Evolutionary conservation across 2,797 vertebrate species (phyloP).

Genomic region (Neosilurus mollespiculum): DNA sequence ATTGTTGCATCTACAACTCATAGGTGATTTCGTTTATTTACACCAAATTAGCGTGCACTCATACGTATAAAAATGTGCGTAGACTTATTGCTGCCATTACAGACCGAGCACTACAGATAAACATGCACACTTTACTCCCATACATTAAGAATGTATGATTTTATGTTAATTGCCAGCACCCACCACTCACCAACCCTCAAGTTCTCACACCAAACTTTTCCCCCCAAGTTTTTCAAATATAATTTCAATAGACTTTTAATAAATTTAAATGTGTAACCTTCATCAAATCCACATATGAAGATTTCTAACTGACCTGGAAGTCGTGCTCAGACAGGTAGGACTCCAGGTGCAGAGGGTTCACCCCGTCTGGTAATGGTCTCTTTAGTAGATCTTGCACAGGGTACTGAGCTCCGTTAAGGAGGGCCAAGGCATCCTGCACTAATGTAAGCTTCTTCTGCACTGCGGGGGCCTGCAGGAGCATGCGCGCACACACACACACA

Average conservation of each 20-base stretch:
- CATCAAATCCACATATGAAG: background rate
- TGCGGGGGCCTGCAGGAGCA: slow-evolving; percentile 6
- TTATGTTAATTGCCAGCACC: background rate
- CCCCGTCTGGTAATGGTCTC: slow-evolving; percentile 71
- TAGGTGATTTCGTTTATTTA: no score
- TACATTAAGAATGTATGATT: background rate
- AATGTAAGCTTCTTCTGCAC: slow-evolving; percentile 71
- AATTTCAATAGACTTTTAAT: background rate
- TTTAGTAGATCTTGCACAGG: slow-evolving; percentile 70
- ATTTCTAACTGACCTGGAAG: slow-evolving; percentile 55
- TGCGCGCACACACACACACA: background rate
- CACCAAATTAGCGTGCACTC: no score
- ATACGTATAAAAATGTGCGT: no score
- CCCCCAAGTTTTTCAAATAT: no score
- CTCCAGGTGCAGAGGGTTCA: slow-evolving; percentile 73
- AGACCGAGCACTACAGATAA: background rate
- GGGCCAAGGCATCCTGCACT: slow-evolving; percentile 77
- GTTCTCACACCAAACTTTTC: no score
- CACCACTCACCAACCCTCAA: no score
- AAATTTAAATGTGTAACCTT: background rate
- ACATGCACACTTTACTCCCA: background rate
- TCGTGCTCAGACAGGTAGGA: slow-evolving; percentile 74
- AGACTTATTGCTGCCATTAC: no score
- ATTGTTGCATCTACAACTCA: no score
- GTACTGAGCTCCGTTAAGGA: slow-evolving; percentile 71